These are phyloP conservation scores for Eolophus roseicapilla DNA, from an alignment of 2,113 vertebrate genomes.

Conservation along the genomic window DNA sequence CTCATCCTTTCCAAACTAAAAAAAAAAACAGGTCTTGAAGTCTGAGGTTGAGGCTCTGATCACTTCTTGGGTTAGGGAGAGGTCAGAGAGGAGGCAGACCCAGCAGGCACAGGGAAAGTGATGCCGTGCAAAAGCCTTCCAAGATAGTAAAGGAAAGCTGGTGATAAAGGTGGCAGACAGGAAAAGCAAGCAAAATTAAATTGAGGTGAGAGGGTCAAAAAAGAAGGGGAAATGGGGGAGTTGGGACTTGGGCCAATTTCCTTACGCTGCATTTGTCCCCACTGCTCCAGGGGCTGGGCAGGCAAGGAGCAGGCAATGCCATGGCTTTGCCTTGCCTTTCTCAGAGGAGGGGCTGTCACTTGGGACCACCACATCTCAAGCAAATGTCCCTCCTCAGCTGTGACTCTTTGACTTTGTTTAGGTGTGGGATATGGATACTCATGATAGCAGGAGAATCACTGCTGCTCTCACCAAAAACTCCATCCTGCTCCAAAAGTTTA, in stretches of 20 bases:
- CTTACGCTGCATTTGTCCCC: not conserved
- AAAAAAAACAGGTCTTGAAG: not conserved
- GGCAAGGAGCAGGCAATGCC: not conserved
- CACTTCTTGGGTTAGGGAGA: not conserved
- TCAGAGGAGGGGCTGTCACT: not conserved
- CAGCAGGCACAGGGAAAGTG: rapidly evolving
- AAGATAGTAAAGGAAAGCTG: not conserved
- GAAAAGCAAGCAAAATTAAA: not conserved
- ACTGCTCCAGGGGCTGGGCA: not conserved
- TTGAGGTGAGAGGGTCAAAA: not conserved
- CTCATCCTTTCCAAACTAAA: constrained; percentile 10
- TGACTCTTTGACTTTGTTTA: not conserved
- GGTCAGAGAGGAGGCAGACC: not conserved
- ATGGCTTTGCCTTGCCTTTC: not conserved
- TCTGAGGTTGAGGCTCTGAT: constrained; percentile 4
- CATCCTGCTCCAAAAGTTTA: not conserved
- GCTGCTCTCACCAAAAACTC: not conserved
- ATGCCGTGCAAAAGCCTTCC: not conserved
- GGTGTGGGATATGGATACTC: not conserved
- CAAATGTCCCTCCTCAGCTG: not conserved
- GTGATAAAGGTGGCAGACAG: not conserved
- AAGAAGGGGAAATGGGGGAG: not conserved
- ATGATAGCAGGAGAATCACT: not conserved
- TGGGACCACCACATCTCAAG: not conserved
- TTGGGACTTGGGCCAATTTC: not conserved